These are phyloP conservation scores for Laothoe populi DNA, from an alignment of 2,888 invertebrate species.

Conservation along the genomic window DNA sequence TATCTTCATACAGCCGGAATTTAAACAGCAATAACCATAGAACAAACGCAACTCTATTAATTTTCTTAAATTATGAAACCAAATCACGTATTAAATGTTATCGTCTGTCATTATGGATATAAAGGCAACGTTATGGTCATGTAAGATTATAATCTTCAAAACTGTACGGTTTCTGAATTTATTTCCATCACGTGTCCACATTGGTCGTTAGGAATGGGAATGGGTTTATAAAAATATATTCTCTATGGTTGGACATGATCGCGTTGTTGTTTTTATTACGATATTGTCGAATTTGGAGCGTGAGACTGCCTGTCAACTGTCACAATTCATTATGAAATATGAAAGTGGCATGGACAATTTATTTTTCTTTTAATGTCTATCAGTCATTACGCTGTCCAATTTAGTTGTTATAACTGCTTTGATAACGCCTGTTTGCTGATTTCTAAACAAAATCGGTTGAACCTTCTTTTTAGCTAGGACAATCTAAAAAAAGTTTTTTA, in stretches of 20 bases:
- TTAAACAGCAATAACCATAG: constrained; percentile 5
- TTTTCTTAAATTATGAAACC: constrained; percentile 46
- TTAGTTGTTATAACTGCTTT: constrained; percentile 14
- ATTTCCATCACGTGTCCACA: constrained; percentile 79
- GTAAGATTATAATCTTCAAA: constrained; percentile 72
- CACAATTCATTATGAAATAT: constrained; percentile 24
- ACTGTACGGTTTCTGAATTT: constrained; percentile 63
- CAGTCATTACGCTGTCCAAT: constrained; percentile 27
- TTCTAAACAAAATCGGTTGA: too few species aligned
- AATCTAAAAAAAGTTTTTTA: too few species aligned
- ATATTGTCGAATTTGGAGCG: constrained; percentile 59
- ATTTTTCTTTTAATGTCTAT: constrained; percentile 7
- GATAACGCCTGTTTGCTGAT: neutral
- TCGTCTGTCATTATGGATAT: constrained; percentile 68
- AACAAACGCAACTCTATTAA: constrained; percentile 24
- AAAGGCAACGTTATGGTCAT: constrained; percentile 68
- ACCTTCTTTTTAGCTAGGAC: too few species aligned
- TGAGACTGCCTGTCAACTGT: constrained; percentile 59
- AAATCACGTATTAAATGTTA: constrained; percentile 77
- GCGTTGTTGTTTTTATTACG: constrained; percentile 53
- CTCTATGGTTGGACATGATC: constrained; percentile 31
- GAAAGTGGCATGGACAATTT: constrained; percentile 24
- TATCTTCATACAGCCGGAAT: neutral
- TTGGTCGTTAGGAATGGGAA: constrained; percentile 69
- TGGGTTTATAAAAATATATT: constrained; percentile 49